Evolutionary conservation across 2,888 invertebrate species (phyloP).

Genomic region (Nomada lathburiana): DNA sequence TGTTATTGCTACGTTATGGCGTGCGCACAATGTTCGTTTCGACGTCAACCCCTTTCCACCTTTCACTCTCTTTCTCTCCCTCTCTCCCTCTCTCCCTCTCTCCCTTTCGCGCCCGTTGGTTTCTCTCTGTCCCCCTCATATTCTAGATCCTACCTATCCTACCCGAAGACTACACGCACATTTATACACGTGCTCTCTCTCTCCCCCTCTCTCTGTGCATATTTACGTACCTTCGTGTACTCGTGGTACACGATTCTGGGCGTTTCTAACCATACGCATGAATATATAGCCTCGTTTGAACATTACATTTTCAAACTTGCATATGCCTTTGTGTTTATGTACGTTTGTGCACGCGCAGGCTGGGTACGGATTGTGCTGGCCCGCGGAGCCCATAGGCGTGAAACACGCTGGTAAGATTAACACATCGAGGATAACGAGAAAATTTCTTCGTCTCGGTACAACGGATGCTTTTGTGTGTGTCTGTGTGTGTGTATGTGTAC

Average conservation of each 20-base stretch:
- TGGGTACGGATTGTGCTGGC: background rate
- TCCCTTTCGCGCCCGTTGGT: background rate
- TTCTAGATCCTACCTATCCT: slow-evolving; percentile 41
- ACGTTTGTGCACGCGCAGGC: background rate
- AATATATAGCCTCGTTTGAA: slow-evolving; percentile 4
- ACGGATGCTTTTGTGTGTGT: background rate
- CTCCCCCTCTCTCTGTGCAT: background rate
- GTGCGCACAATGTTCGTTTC: slow-evolving; percentile 80
- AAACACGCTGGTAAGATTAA: slow-evolving; percentile 76
- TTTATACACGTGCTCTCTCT: slow-evolving; percentile 40
- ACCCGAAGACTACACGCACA: slow-evolving; percentile 51
- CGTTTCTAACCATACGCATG: background rate
- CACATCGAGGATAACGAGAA: slow-evolving; percentile 79
- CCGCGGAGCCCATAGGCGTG: slow-evolving; percentile 21
- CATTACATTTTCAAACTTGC: slow-evolving; percentile 22
- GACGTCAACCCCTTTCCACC: slow-evolving; percentile 62
- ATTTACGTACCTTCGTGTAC: slow-evolving; percentile 23
- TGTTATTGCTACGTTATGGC: slow-evolving; percentile 83
- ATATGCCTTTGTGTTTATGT: slow-evolving; percentile 24
- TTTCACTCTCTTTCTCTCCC: slow-evolving; percentile 17
- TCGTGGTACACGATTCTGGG: background rate
- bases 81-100: background rate
- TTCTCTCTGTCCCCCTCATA: slow-evolving; percentile 5
- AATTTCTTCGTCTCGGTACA: slow-evolving; percentile 49
- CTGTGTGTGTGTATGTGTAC: background rate